Evolutionary conservation across 2,888 invertebrate species (phyloP), one percentile per base, ranked within the genome.

Genomic region (Caenorhabditis sinica): DNA sequence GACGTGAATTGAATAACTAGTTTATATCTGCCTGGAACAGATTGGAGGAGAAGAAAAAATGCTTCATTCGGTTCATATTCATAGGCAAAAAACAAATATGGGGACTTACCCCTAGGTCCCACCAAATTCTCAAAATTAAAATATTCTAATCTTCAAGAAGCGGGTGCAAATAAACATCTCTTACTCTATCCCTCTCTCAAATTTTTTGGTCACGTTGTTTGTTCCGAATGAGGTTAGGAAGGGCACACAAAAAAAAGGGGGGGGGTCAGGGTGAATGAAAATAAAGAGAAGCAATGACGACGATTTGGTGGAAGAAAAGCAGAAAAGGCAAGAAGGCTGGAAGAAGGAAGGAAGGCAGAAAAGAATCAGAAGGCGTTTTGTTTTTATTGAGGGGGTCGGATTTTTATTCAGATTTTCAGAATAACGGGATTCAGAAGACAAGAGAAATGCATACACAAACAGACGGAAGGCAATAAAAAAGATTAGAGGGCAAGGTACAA

Each of bases 131-230:
- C 20, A n/a, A 49, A 49, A 49, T 20, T 20, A 49, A 49, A 49
- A 20, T 20, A 49, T 49, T 49, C 49, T 49, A 49, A 53, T n/a
- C 23, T 53, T 23, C 11, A 6, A 23, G 20, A 13, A 15, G n/a
- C 15, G 49, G 23, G 20, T 51, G 51, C 56, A 28, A 56, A 56
- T 23, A 28, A 28, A 56, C 9, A 56, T 28, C 28, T 15, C 11
- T 56, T n/a, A n/a, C n/a, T n/a, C n/a, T n/a, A n/a, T n/a, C n/a
- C n/a, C n/a, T n/a, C n/a, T n/a, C n/a, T n/a, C n/a, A n/a, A n/a
- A n/a, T n/a, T n/a, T n/a, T 9, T 28, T 63, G 71, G 71, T 77
- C 76, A 77, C 76, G 69, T 69, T 77, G 76, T 63, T 63, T 71
- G 77, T 77, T 77, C 71, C 36, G 25, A 17, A 25, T 23, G 23